These are phyloP conservation scores for Colletes latitarsis DNA, from an alignment of 1,140 invertebrate species.

Conservation along the genomic window DNA sequence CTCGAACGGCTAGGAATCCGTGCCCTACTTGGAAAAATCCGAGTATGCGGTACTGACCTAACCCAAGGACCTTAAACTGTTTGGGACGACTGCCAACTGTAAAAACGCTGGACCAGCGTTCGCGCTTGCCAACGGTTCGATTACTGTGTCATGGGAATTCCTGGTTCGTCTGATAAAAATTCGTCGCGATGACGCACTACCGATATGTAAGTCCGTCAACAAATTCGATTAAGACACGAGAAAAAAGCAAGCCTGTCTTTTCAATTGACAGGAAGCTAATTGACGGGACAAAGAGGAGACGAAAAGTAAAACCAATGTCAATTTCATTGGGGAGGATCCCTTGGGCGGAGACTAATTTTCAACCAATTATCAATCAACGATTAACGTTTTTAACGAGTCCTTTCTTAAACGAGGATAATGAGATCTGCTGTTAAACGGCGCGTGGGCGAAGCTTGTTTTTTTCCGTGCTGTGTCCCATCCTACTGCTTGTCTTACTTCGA, in stretches of 20 bases:
- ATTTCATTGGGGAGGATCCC: slow-evolving; percentile 46
- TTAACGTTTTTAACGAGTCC: slow-evolving; percentile 45
- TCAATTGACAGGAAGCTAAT: neutral
- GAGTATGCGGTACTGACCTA: slow-evolving; percentile 17
- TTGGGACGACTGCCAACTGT: slow-evolving; percentile 19
- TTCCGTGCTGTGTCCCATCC: neutral
- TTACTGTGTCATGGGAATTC: neutral
- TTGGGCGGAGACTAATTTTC: slow-evolving; percentile 46
- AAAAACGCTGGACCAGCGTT: neutral
- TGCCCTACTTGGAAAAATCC: slow-evolving; percentile 31
- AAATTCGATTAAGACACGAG: neutral
- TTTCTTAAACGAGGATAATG: slow-evolving; percentile 48
- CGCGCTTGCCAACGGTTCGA: slow-evolving; percentile 5
- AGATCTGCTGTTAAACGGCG: slow-evolving; percentile 24
- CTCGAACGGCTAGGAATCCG: too few species aligned
- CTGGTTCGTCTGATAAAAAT: neutral
- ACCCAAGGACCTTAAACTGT: slow-evolving; percentile 1
- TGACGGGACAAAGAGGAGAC: neutral
- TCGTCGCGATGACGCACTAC: neutral
- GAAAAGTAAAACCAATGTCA: slow-evolving; percentile 36
- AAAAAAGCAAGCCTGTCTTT: neutral
- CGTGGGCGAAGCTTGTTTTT: slow-evolving; percentile 31
- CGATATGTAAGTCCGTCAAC: neutral
- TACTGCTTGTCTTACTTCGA: neutral
- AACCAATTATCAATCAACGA: slow-evolving; percentile 59